Percentiles rank a stretch among this genome's conserved stretches.
phyloP scores from a whole-genome alignment of 2,113 vertebrate species.

The Deroptyus accipitrinus region DNA sequence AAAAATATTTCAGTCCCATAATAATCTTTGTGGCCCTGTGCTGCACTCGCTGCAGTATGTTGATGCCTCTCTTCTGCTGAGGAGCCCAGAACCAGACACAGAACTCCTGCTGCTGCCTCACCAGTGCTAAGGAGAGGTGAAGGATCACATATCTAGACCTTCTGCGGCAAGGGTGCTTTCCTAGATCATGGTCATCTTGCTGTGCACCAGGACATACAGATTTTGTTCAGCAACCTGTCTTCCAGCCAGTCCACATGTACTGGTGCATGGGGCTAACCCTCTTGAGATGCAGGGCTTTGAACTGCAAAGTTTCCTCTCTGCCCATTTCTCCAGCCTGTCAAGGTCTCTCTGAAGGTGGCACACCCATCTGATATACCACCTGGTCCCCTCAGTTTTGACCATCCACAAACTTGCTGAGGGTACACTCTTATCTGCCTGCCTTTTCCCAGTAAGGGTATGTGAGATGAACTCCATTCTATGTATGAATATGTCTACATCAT shows the following conservation, averaged over 20 bases:
- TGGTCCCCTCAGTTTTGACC: not conserved
- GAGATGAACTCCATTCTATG: not conserved
- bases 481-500: not conserved
- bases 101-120: not conserved
- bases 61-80: not conserved
- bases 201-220: not conserved
- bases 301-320: not conserved
- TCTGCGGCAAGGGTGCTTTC: not conserved
- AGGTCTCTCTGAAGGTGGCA: not conserved
- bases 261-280: not conserved
- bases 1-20: not conserved
- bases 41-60: not conserved
- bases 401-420: not conserved
- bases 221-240: not conserved
- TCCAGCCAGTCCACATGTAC: not conserved
- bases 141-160: rapidly evolving
- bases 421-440: not conserved
- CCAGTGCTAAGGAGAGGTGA: not conserved
- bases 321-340: not conserved
- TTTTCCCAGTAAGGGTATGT: not conserved
- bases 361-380: not conserved
- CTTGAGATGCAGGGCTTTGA: not conserved
- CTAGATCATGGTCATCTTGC: not conserved
- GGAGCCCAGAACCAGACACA: not conserved
- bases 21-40: not conserved